Conservation (phyloP, 1,140 invertebrate species). For the Sarcophaga peregrina region DNA sequence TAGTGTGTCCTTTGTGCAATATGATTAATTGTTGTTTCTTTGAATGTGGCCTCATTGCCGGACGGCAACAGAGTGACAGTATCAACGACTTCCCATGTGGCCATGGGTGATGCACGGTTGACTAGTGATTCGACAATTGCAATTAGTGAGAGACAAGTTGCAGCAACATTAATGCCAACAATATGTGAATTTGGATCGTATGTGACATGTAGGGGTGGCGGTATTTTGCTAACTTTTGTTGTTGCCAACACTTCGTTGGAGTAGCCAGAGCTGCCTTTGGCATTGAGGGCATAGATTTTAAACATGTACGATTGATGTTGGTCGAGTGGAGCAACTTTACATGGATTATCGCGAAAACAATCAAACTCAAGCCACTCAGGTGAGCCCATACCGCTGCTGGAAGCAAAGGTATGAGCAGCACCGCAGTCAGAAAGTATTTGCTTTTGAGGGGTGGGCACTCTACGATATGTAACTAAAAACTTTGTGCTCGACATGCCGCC, state of each 20-base stretch:
- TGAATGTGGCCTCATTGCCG: conserved; percentile 74
- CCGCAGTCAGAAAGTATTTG: conserved; percentile 73
- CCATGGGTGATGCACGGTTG: conserved; percentile 69
- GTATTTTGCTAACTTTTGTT: conserved; percentile 86
- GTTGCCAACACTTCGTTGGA: conserved; percentile 82
- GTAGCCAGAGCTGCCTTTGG: conserved; percentile 84
- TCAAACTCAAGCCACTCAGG: conserved; percentile 83
- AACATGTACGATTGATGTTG: conserved; percentile 86
- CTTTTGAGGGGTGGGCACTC: conserved; percentile 70
- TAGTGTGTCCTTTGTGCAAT: conserved; percentile 62
- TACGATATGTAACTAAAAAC: conserved; percentile 81
- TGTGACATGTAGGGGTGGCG: conserved; percentile 81
- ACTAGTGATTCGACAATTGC: conserved; percentile 78
- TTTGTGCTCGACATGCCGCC: conserved; percentile 86
- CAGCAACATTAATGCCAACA: conserved; percentile 81
- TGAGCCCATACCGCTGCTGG: conserved; percentile 65
- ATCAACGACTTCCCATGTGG: conserved; percentile 79
- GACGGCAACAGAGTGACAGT: conserved; percentile 76
- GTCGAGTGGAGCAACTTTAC: conserved; percentile 84
- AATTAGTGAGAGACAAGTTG: conserved; percentile 79
- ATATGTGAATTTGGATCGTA: conserved; percentile 81
- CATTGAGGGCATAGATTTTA: conserved; percentile 87
- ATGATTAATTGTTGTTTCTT: conserved; percentile 75
- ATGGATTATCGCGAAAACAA: conserved; percentile 87
- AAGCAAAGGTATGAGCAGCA: conserved; percentile 61